Conservation (phyloP, 1,140 invertebrate species). For the Saccostrea glomerata region DNA sequence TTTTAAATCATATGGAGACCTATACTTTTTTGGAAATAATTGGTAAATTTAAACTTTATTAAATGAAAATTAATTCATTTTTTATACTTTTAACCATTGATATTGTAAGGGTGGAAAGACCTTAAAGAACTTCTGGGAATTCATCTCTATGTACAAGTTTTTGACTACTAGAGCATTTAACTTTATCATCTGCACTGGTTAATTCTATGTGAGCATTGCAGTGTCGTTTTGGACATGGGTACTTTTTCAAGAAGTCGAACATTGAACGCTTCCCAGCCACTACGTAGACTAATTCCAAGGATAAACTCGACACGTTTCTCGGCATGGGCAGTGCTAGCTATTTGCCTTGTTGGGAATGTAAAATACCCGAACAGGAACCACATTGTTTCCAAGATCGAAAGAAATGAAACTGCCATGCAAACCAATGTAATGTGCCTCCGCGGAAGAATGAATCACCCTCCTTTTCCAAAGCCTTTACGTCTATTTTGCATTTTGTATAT, state of each 20-base stretch:
- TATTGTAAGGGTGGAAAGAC: too few relatives aligned
- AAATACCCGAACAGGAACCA: constrained; percentile 55
- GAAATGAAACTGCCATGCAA: constrained; percentile 59
- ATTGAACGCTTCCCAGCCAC: constrained; percentile 64
- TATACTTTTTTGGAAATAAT: too few relatives aligned
- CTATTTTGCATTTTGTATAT: constrained; percentile 43
- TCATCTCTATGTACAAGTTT: background rate
- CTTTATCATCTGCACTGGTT: background rate
- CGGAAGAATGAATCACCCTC: constrained; percentile 60
- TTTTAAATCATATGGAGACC: too few relatives aligned
- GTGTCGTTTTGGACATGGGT: background rate
- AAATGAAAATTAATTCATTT: too few relatives aligned
- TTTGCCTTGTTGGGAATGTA: constrained; percentile 55
- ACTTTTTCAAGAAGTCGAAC: constrained; percentile 47
- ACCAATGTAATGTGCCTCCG: constrained; percentile 66
- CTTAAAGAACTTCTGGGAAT: background rate
- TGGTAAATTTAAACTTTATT: too few relatives aligned
- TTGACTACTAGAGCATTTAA: constrained; percentile 9
- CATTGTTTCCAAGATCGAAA: constrained; percentile 57
- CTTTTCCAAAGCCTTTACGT: constrained; percentile 54
- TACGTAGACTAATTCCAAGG: constrained; percentile 56
- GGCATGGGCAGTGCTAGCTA: constrained; percentile 47
- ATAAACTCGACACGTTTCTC: constrained; percentile 59
- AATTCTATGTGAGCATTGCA: constrained; percentile 26
- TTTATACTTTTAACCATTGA: too few relatives aligned